Conservation (phyloP, 2,888 invertebrate species). For the Nasonovia ribisnigri region DNA sequence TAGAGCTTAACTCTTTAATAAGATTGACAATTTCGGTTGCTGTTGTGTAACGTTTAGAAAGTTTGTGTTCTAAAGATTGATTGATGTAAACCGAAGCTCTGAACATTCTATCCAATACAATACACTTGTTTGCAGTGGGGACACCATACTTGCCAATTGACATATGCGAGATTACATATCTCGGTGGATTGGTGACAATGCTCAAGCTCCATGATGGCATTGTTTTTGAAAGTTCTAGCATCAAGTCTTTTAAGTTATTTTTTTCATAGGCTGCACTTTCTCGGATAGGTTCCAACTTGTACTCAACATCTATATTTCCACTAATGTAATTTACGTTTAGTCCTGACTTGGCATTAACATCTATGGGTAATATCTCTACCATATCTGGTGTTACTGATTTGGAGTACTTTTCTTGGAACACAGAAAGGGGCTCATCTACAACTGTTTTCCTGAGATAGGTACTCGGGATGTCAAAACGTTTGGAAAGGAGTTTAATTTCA, state of each 20-base stretch:
- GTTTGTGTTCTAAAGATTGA: constrained; percentile 65
- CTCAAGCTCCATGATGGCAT: constrained; percentile 67
- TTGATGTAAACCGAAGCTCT: constrained; percentile 66
- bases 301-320: constrained; percentile 34
- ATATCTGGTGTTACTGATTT: constrained; percentile 1
- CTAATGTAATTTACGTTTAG: neutral
- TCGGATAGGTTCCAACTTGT: constrained; percentile 37
- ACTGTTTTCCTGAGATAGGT: constrained; percentile 23
- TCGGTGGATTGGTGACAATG: constrained; percentile 63
- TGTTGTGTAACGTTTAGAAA: constrained; percentile 65
- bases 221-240: constrained; percentile 65
- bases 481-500: constrained; percentile 1
- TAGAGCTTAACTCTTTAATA: constrained; percentile 64
- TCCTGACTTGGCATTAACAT: neutral
- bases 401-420: constrained; percentile 24
- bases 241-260: constrained; percentile 63
- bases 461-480: constrained; percentile 49
- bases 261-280: constrained; percentile 47
- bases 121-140: constrained; percentile 65
- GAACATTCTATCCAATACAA: constrained; percentile 66
- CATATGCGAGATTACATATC: constrained; percentile 66
- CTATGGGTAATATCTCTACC: constrained; percentile 30
- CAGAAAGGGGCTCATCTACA: constrained; percentile 29
- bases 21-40: constrained; percentile 64
- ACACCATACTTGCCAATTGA: constrained; percentile 64